phyloP scores from a whole-genome alignment of 2,797 vertebrate species.

The Thunnus albacares region DNA sequence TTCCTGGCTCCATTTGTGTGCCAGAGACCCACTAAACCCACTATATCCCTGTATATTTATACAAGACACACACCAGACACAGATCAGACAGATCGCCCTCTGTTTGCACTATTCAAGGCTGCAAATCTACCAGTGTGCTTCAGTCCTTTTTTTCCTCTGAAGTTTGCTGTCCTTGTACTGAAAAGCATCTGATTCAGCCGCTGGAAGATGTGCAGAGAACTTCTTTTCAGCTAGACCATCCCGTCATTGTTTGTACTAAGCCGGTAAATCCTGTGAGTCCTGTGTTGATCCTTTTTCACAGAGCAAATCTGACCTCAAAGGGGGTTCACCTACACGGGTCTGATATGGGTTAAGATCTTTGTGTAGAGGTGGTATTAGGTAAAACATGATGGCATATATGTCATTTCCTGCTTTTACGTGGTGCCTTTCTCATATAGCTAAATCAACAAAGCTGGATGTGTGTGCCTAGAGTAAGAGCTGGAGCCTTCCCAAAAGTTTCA shows the following conservation, averaged over 20 bases:
- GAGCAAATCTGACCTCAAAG: conserved; percentile 5
- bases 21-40: neutral
- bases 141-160: too few relatives aligned
- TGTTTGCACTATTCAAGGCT: neutral
- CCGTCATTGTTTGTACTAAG: neutral
- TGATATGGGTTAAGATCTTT: conserved; percentile 14
- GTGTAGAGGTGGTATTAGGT: neutral
- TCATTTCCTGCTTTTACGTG: neutral
- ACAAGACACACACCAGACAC: conserved; percentile 7
- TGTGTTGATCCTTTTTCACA: neutral
- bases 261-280: neutral
- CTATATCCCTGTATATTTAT: conserved; percentile 1
- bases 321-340: neutral
- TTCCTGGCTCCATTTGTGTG: neutral
- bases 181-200: neutral
- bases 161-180: neutral
- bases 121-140: neutral
- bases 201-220: neutral
- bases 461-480: neutral
- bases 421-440: neutral
- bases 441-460: neutral
- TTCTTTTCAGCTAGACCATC: neutral
- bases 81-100: neutral
- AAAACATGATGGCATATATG: neutral
- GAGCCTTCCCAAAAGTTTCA: neutral